Conservation (phyloP, 2,888 invertebrate species). For the Sesia bembeciformis region DNA sequence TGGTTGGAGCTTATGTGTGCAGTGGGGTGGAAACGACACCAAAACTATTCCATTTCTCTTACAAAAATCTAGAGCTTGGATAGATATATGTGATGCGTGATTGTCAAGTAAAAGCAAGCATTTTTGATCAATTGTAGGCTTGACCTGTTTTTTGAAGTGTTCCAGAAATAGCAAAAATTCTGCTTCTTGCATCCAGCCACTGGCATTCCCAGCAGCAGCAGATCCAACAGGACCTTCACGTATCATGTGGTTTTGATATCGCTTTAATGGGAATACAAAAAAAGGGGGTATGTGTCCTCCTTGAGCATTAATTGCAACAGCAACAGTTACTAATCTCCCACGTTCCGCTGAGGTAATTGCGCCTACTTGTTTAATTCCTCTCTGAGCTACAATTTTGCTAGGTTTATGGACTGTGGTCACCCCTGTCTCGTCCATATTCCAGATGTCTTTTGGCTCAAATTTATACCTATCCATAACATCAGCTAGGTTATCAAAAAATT, state of each 20-base stretch:
- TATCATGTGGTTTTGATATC: slow-evolving; percentile 12
- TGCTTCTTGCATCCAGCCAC: slow-evolving; percentile 10
- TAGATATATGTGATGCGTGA: background rate
- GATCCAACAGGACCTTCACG: slow-evolving; percentile 10
- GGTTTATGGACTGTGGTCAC: slow-evolving; percentile 1
- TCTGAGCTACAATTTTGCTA: slow-evolving; percentile 2
- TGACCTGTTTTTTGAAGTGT: slow-evolving; percentile 7
- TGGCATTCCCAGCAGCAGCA: slow-evolving; percentile 9
- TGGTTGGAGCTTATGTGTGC: slow-evolving; percentile 11
- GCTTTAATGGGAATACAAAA: slow-evolving; percentile 8
- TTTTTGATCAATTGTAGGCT: slow-evolving; percentile 3
- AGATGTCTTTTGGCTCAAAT: slow-evolving; percentile 3
- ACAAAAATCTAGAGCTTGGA: background rate
- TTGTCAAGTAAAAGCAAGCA: background rate
- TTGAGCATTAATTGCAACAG: slow-evolving; percentile 7
- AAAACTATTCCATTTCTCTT: background rate
- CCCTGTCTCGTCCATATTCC: slow-evolving; percentile 2
- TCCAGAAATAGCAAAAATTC: slow-evolving; percentile 9
- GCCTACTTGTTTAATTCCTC: slow-evolving; percentile 6
- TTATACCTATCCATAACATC: slow-evolving; percentile 1
- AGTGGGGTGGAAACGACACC: slow-evolving; percentile 6
- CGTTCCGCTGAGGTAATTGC: slow-evolving; percentile 9
- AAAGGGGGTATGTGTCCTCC: slow-evolving; percentile 3
- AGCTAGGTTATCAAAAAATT: slow-evolving; percentile 1
- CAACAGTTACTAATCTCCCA: slow-evolving; percentile 8